phyloP scores from a whole-genome alignment of 2,888 invertebrate genomes.

The Oeneis ivallda region DNA sequence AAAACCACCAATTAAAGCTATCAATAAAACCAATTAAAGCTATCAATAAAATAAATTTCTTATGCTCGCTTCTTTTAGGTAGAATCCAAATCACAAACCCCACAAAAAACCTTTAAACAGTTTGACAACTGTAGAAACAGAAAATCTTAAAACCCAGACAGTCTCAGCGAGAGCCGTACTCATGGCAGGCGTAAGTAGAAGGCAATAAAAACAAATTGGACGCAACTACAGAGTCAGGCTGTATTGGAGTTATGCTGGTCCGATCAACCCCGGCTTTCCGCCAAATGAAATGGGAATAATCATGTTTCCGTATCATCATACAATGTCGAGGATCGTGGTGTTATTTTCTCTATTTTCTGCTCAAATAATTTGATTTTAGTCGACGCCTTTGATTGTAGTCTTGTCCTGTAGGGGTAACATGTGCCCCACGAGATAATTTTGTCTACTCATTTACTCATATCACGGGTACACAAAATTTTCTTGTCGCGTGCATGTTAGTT shows the following conservation, averaged over 20 bases:
- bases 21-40: no score
- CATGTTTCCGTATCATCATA: constrained; percentile 1
- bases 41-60: no score
- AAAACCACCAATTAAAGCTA: no score
- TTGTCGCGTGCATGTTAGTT: no score
- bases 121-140: not conserved
- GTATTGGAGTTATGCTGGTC: constrained; percentile 43
- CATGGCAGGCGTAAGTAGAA: constrained; percentile 41
- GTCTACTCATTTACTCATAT: no score
- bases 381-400: no score
- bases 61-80: no score
- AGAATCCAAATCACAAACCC: no score
- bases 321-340: constrained; percentile 5
- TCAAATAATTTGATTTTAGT: not conserved
- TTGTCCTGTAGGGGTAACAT: no score
- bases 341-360: constrained; percentile 14
- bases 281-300: constrained; percentile 28
- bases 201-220: constrained; percentile 53
- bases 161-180: not conserved
- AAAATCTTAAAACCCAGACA: constrained; percentile 10
- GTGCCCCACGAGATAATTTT: no score
- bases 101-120: not conserved
- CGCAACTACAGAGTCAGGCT: constrained; percentile 33
- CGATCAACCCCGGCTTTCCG: constrained; percentile 32
- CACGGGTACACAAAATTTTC: no score